Conservation (phyloP, 2,113 vertebrate species). For the Emydocephalus ijimae region DNA sequence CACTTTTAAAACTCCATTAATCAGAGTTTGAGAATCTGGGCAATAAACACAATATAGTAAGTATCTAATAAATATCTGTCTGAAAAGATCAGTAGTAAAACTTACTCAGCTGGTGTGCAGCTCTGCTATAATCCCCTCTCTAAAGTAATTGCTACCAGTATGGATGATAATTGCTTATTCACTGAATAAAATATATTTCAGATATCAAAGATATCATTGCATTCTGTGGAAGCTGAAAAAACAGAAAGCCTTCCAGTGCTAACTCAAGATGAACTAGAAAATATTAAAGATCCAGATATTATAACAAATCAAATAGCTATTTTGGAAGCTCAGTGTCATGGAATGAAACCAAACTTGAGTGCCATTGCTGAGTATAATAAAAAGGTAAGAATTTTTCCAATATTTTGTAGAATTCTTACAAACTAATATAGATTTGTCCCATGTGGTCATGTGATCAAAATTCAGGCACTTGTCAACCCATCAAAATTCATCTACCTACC, state of each 20-base stretch:
- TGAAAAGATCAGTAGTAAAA: neutral
- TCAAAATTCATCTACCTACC: neutral
- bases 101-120: neutral
- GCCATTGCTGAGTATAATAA: conserved; percentile 88
- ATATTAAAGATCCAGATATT: conserved; percentile 73
- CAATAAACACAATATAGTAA: neutral
- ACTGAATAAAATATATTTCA: conserved; percentile 53
- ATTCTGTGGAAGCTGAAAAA: conserved; percentile 76
- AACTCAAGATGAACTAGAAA: conserved; percentile 73
- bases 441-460: neutral
- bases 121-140: neutral
- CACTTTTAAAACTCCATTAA: neutral
- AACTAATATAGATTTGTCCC: neutral
- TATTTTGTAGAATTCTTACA: neutral
- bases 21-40: neutral
- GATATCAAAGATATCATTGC: conserved; percentile 82
- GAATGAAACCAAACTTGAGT: conserved; percentile 89
- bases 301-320: conserved; percentile 85
- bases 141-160: neutral
- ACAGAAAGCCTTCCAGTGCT: conserved; percentile 74
- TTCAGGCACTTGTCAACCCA: neutral
- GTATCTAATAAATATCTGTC: neutral
- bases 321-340: conserved; percentile 81
- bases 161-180: neutral
- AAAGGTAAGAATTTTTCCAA: conserved; percentile 72